A percentile compares a stretch with the other conserved stretches of the same genome.
Conservation (phyloP, 2,797 vertebrate genomes). For the Clangula hyemalis region DNA sequence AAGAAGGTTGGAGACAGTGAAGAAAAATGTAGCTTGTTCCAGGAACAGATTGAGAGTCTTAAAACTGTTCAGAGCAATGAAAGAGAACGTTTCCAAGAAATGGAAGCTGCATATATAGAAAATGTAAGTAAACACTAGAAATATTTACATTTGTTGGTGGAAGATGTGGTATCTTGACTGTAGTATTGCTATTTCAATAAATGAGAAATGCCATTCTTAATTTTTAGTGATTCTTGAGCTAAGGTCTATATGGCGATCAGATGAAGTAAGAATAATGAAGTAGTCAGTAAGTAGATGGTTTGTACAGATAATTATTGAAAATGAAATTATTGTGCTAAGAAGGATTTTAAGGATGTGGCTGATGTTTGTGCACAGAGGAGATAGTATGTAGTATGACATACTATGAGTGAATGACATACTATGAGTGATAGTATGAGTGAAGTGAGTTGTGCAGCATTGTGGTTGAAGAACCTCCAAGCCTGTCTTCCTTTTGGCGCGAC, state of each 20-base stretch:
- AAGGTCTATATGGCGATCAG: neutral
- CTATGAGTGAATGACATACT: no score
- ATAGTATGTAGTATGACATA: neutral
- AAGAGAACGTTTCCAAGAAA: slow-evolving; percentile 82
- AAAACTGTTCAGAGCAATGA: slow-evolving; percentile 82
- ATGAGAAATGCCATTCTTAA: neutral
- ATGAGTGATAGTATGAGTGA: neutral
- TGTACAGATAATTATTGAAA: neutral
- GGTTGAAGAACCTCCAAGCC: neutral
- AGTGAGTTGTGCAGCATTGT: neutral
- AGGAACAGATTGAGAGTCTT: slow-evolving; percentile 84
- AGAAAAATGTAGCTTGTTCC: slow-evolving; percentile 87
- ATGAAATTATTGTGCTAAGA: neutral
- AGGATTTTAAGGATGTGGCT: neutral
- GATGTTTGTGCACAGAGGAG: neutral
- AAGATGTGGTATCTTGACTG: neutral
- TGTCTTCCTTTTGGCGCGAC: neutral
- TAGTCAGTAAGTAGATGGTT: neutral
- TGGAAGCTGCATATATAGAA: slow-evolving; percentile 87
- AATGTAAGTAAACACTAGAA: slow-evolving; percentile 79
- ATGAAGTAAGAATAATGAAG: neutral
- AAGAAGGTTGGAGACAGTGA: slow-evolving; percentile 89
- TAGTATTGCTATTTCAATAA: neutral
- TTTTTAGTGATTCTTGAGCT: neutral
- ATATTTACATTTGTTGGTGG: neutral